Conservation (phyloP, 2,113 vertebrate genomes). For the Lichenostomus cassidix region DNA sequence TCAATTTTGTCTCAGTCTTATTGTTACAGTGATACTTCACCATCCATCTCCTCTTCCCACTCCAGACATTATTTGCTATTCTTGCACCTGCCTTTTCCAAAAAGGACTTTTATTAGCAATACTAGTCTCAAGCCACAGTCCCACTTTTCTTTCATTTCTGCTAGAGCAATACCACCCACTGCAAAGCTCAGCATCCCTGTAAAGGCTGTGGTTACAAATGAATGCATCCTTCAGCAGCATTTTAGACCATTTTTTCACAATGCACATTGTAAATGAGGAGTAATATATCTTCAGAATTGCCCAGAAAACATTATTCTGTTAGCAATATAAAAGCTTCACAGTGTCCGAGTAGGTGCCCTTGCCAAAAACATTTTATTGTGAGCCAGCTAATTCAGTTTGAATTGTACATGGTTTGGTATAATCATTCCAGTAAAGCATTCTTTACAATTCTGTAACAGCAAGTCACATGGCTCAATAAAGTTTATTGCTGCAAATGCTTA, state of each 20-base stretch:
- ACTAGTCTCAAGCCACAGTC: neutral
- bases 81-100: neutral
- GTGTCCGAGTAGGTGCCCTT: constrained; percentile 30
- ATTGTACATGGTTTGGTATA: constrained; percentile 33
- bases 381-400: constrained; percentile 52
- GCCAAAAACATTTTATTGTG: constrained; percentile 59
- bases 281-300: constrained; percentile 50
- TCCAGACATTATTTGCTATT: neutral
- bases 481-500: constrained; percentile 56
- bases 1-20: neutral
- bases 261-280: constrained; percentile 34
- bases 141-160: constrained; percentile 14
- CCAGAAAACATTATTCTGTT: constrained; percentile 44
- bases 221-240: constrained; percentile 49
- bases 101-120: neutral
- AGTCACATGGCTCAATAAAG: constrained; percentile 52
- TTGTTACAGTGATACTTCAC: neutral
- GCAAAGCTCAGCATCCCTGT: constrained; percentile 26
- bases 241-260: constrained; percentile 40
- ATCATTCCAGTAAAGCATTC: constrained; percentile 58
- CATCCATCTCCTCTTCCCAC: neutral
- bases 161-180: neutral
- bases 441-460: constrained; percentile 62
- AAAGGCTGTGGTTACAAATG: neutral
- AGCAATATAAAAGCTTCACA: constrained; percentile 44